A percentile compares a stretch with the other conserved stretches of the same genome.
Conservation (phyloP, 23 tunicate species). For the Halocynthia aurantium region DNA sequence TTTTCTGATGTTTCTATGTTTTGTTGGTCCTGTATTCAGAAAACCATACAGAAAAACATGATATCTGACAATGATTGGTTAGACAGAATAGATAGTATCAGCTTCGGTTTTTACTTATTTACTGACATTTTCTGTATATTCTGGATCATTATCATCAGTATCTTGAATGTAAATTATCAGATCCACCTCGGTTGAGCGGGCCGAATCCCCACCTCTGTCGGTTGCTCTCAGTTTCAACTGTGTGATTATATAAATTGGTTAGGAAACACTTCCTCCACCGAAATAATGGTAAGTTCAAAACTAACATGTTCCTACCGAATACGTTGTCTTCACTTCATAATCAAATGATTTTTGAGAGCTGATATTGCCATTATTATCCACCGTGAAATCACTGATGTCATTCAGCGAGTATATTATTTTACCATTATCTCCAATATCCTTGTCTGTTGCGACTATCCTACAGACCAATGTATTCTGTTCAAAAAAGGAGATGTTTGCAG, state of each 20-base stretch:
- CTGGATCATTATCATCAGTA: constrained; percentile 19
- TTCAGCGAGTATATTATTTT: constrained; percentile 18
- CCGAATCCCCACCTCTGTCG: constrained; percentile 28
- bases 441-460: constrained; percentile 21
- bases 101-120: neutral
- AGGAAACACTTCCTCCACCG: neutral
- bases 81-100: neutral
- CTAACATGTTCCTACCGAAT: constrained; percentile 11
- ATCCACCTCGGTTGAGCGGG: constrained; percentile 20
- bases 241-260: too few species aligned
- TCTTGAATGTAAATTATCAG: constrained; percentile 14
- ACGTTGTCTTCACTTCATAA: constrained; percentile 3
- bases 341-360: neutral
- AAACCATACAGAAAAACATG: neutral
- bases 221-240: constrained; percentile 28
- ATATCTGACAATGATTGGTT: neutral
- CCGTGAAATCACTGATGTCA: neutral
- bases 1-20: constrained; percentile 15
- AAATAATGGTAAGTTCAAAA: neutral
- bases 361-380: too few species aligned
- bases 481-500: neutral
- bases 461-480: constrained; percentile 27
- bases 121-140: neutral
- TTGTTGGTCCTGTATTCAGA: constrained; percentile 18
- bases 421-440: constrained; percentile 28